Conservation (phyloP, 2,113 vertebrate genomes). For the Oryzias javanicus region DNA sequence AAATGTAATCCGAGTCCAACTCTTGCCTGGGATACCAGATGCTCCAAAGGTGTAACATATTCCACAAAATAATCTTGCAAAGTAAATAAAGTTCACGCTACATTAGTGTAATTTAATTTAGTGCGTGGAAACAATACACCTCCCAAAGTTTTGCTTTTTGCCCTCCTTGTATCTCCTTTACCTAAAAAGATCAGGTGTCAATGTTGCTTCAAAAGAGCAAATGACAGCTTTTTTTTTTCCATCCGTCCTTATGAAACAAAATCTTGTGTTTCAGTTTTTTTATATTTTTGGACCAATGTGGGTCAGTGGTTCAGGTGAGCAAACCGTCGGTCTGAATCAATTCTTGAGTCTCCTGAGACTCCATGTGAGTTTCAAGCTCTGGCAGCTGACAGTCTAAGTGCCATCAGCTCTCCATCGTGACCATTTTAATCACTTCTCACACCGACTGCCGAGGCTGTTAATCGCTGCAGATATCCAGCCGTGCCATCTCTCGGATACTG, state of each 20-base stretch:
- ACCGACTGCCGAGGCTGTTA: conserved; percentile 56
- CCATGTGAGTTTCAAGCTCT: conserved; percentile 1
- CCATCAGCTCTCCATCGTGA: conserved; percentile 59
- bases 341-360: conserved; percentile 21
- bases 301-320: conserved; percentile 51
- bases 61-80: too few species aligned
- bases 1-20: conserved; percentile 54
- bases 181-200: too few species aligned
- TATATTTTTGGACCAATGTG: conserved; percentile 21
- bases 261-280: background rate
- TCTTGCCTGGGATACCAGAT: conserved; percentile 34
- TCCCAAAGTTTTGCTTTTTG: too few species aligned
- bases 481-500: conserved; percentile 45
- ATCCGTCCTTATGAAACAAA: too few species aligned
- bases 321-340: conserved; percentile 10
- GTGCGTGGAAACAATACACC: too few species aligned
- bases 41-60: conserved; percentile 11
- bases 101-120: too few species aligned
- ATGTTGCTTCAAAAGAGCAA: too few species aligned
- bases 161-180: too few species aligned
- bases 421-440: conserved; percentile 66
- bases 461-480: conserved; percentile 59
- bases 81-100: too few species aligned
- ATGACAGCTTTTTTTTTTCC: too few species aligned
- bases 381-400: conserved; percentile 43